These are phyloP conservation scores for Tupaia tana DNA, from an alignment of 2,113 vertebrate genomes.

Conservation along the genomic window DNA sequence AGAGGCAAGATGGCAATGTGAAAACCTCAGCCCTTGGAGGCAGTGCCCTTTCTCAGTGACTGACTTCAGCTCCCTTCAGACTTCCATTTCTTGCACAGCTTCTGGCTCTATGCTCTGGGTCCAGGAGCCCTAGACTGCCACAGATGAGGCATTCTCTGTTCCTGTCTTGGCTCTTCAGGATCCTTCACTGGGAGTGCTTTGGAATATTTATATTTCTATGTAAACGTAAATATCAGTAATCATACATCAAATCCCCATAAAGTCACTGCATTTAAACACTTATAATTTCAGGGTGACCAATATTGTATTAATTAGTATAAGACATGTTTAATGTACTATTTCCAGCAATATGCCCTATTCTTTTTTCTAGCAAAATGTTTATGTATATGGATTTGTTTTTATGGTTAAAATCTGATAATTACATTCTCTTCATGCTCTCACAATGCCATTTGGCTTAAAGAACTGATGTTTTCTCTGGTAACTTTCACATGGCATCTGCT, in stretches of 20 bases:
- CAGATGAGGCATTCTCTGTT: neutral
- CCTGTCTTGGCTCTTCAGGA: neutral
- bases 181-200: neutral
- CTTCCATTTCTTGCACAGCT: neutral
- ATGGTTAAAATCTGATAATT: slow-evolving; percentile 75
- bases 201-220: slow-evolving; percentile 12
- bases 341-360: slow-evolving; percentile 48
- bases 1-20: neutral
- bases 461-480: slow-evolving; percentile 76
- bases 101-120: neutral
- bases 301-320: slow-evolving; percentile 73
- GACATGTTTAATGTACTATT: slow-evolving; percentile 51
- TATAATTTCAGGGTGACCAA: slow-evolving; percentile 47
- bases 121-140: neutral
- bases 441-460: slow-evolving; percentile 75
- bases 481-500: slow-evolving; percentile 73
- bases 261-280: slow-evolving; percentile 50
- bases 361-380: slow-evolving; percentile 69
- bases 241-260: slow-evolving; percentile 20
- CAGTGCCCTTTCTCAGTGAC: neutral
- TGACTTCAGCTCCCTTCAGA: neutral
- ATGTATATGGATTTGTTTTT: slow-evolving; percentile 71
- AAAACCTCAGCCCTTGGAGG: neutral
- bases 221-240: slow-evolving; percentile 42
- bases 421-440: slow-evolving; percentile 72